phyloP scores from a whole-genome alignment of 2,797 vertebrate species.

The Myotis pilosus region DNA sequence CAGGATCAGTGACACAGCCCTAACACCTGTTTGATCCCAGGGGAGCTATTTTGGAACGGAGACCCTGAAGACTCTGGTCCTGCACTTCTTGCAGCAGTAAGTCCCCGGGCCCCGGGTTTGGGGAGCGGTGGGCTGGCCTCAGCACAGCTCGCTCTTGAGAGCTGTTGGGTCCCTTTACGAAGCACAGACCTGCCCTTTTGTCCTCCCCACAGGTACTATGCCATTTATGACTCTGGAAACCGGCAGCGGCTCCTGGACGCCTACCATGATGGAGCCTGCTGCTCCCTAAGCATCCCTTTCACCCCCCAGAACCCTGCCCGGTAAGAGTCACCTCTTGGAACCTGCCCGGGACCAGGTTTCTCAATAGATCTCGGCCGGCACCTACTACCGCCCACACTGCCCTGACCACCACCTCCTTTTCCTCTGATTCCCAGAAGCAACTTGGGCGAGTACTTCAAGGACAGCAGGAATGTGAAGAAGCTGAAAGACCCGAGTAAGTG shows the following conservation, averaged over 20 bases:
- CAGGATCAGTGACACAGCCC: not conserved
- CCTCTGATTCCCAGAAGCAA: slow-evolving; percentile 82
- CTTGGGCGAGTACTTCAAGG: slow-evolving; percentile 91
- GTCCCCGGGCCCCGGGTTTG: slow-evolving; percentile 63
- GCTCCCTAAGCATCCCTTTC: slow-evolving; percentile 91
- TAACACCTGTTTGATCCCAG: slow-evolving; percentile 77
- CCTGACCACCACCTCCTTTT: not conserved
- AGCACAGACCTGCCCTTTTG: not conserved
- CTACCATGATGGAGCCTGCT: slow-evolving; percentile 93
- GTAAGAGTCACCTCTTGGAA: slow-evolving; percentile 74
- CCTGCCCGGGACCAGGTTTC: not conserved
- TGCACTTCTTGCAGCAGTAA: slow-evolving; percentile 93
- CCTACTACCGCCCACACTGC: not conserved
- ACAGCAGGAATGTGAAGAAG: slow-evolving; percentile 92
- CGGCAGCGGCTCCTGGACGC: slow-evolving; percentile 92
- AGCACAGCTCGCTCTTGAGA: not conserved
- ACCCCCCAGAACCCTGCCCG: slow-evolving; percentile 86
- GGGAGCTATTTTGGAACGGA: slow-evolving; percentile 92
- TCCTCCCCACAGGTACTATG: slow-evolving; percentile 85
- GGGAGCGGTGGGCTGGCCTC: not conserved
- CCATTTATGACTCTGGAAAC: slow-evolving; percentile 92
- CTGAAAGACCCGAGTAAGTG: slow-evolving; percentile 92
- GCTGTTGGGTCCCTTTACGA: not conserved
- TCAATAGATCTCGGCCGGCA: not conserved
- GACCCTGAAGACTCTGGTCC: slow-evolving; percentile 89